phyloP scores from a whole-genome alignment of 2,113 vertebrate species.

The Callorhinus ursinus region DNA sequence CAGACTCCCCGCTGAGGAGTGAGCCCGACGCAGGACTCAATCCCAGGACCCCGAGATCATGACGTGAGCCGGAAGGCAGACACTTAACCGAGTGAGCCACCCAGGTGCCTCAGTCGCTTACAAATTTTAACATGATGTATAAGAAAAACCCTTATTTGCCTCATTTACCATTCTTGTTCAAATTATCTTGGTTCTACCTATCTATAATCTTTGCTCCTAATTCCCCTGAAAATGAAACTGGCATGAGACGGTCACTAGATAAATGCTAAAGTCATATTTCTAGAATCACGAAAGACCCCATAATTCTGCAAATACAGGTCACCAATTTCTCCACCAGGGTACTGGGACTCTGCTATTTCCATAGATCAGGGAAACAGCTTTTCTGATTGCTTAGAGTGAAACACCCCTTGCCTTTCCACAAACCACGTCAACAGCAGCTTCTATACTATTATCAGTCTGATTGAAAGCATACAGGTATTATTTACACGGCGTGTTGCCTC shows the following conservation, averaged over 20 bases:
- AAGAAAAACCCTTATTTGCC: neutral
- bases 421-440: conserved; percentile 28
- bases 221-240: neutral
- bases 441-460: neutral
- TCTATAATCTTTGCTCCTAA: neutral
- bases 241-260: neutral
- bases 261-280: neutral
- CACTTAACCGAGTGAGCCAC: neutral
- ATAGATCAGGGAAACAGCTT: conserved; percentile 23
- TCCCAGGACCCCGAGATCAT: neutral
- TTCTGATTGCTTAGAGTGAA: conserved; percentile 13
- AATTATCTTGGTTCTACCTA: neutral
- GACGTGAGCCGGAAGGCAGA: neutral
- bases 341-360: neutral
- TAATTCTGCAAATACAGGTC: neutral
- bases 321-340: neutral
- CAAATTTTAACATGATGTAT: neutral
- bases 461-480: conserved; percentile 38
- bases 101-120: neutral
- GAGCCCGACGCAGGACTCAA: neutral
- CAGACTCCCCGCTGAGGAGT: neutral
- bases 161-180: neutral
- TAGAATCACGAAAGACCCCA: neutral
- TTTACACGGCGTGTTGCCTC: conserved; percentile 53
- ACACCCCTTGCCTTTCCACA: neutral